Percentiles rank a stretch among this genome's conserved stretches.
Evolutionary conservation across 1,140 invertebrate genomes (phyloP).

Genomic region (Doryteuthis pealeii): DNA sequence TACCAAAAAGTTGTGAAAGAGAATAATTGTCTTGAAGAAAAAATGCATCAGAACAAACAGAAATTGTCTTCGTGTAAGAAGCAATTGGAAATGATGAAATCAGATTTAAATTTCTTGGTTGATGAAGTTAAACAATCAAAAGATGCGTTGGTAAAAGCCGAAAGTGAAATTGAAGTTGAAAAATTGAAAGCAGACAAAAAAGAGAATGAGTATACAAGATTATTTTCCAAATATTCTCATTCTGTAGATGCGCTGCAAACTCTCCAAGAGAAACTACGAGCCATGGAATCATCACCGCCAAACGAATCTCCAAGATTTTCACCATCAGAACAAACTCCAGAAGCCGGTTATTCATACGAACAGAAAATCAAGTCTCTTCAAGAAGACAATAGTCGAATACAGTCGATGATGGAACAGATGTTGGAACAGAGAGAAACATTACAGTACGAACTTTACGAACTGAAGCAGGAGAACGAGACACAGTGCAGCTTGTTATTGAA

Average conservation of each 20-base stretch:
- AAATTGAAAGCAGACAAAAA: not conserved
- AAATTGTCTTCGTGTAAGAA: not conserved
- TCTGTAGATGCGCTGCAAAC: not conserved
- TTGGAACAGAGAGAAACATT: conserved; percentile 22
- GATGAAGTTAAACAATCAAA: conserved; percentile 1
- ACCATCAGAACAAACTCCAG: not conserved
- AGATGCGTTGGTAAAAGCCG: not conserved
- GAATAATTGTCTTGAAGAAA: not conserved
- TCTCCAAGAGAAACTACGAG: not conserved
- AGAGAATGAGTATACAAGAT: not conserved
- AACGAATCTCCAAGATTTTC: not conserved
- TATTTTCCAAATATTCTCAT: not conserved
- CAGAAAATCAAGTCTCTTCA: not conserved
- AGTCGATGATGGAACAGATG: conserved; percentile 65
- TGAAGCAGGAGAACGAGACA: conserved; percentile 40
- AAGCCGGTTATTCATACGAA: not conserved
- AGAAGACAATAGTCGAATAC: conserved; percentile 54
- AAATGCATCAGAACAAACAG: not conserved
- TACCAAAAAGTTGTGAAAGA: conserved; percentile 5
- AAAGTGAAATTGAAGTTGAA: not conserved
- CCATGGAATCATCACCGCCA: not conserved
- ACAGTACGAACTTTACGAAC: conserved; percentile 34
- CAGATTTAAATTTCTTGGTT: not conserved
- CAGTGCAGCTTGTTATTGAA: conserved; percentile 26
- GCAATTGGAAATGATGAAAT: conserved; percentile 5